Percentiles rank a stretch among this genome's conserved stretches.
These are phyloP conservation scores for Mormyrus lacerda DNA, from an alignment of 2,113 vertebrate species.

Conservation along the genomic window DNA sequence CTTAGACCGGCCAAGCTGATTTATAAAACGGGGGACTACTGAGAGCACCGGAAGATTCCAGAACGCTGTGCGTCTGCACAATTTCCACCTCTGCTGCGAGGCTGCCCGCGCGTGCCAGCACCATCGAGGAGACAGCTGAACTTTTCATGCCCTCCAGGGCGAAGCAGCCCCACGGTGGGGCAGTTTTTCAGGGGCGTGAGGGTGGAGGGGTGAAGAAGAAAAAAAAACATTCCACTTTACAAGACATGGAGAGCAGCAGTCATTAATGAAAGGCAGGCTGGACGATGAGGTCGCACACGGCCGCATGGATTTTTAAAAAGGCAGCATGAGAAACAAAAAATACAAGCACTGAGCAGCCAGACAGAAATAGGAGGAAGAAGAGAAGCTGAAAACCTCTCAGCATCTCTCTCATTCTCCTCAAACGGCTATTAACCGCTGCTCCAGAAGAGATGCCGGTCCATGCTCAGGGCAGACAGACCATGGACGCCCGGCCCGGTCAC, in stretches of 20 bases:
- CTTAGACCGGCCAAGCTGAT: not conserved
- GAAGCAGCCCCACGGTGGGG: constrained; percentile 76
- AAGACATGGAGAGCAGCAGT: constrained; percentile 72
- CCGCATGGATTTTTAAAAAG: constrained; percentile 87
- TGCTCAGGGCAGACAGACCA: constrained; percentile 89
- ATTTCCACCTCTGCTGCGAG: constrained; percentile 60
- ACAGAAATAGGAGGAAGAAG: constrained; percentile 71
- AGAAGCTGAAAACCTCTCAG: constrained; percentile 45
- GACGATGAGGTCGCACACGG: constrained; percentile 85
- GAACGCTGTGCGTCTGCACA: constrained; percentile 59
- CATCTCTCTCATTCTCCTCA: constrained; percentile 77
- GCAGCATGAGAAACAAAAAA: constrained; percentile 75
- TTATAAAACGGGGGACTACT: constrained; percentile 21
- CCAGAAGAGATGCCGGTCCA: constrained; percentile 69
- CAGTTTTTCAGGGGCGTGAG: constrained; percentile 81
- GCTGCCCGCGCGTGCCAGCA: constrained; percentile 27
- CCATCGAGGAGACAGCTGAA: constrained; percentile 80
- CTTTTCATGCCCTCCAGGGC: constrained; percentile 92
- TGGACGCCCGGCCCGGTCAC: constrained; percentile 59
- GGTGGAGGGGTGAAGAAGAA: constrained; percentile 49
- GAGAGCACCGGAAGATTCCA: constrained; percentile 53
- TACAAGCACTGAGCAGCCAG: constrained; percentile 86
- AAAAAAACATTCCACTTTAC: constrained; percentile 92
- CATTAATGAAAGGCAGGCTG: constrained; percentile 97
- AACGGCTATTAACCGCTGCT: constrained; percentile 77